Conservation (phyloP, 2,113 vertebrate species). For the Nothobranchius kuhntae region DNA sequence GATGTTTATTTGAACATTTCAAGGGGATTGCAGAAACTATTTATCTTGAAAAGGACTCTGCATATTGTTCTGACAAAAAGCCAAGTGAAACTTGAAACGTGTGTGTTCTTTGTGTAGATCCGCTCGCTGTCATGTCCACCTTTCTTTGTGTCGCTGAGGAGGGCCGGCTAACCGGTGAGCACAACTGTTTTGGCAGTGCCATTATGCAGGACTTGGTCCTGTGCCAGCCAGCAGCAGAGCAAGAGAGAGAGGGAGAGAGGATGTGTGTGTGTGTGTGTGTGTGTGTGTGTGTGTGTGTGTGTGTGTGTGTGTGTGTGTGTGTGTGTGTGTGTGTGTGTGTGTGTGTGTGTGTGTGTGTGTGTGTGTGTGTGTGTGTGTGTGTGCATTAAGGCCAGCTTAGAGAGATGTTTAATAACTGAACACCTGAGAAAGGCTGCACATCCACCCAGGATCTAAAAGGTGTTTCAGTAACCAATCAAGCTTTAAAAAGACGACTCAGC, state of each 20-base stretch:
- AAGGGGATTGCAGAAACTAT: too few relatives aligned
- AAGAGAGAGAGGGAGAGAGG: neutral
- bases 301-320: constrained; percentile 9
- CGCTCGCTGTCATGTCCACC: neutral
- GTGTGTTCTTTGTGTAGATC: neutral
- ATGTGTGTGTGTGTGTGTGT: constrained; percentile 10
- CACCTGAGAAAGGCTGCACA: neutral
- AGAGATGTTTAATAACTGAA: neutral
- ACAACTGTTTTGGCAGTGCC: constrained; percentile 60
- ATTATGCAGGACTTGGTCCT: constrained; percentile 52
- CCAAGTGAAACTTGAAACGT: neutral
- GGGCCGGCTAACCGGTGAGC: constrained; percentile 60
- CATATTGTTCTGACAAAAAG: neutral
- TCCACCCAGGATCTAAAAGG: constrained; percentile 8
- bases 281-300: constrained; percentile 5
- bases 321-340: constrained; percentile 18
- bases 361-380: constrained; percentile 16
- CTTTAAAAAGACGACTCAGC: constrained; percentile 37
- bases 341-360: constrained; percentile 2
- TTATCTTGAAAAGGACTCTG: neutral
- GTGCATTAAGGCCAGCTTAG: too few relatives aligned
- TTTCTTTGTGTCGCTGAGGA: neutral
- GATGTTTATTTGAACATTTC: too few relatives aligned
- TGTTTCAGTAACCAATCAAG: constrained; percentile 11
- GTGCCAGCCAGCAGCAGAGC: constrained; percentile 41